These are phyloP conservation scores for Pyrocoelia pectoralis DNA, from an alignment of 2,888 invertebrate species.

Conservation along the genomic window DNA sequence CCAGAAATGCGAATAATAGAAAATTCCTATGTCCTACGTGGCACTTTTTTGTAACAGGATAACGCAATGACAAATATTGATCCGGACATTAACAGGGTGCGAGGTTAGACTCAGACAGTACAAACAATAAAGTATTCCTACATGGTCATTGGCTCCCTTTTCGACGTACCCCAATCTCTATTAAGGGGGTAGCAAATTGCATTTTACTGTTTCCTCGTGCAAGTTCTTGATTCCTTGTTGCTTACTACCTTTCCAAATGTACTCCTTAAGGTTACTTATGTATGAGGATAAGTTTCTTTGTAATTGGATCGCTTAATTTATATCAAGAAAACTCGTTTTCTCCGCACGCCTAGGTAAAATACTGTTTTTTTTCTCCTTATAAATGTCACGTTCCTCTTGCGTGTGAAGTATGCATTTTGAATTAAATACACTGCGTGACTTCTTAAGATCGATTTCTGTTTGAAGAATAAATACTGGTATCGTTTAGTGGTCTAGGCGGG, in stretches of 20 bases:
- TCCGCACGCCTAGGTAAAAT: too few species aligned
- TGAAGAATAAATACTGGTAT: too few species aligned
- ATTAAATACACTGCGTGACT: too few species aligned
- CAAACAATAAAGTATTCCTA: conserved; percentile 33
- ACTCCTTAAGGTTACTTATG: conserved; percentile 7
- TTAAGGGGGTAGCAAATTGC: conserved; percentile 52
- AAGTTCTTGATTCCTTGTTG: conserved; percentile 28
- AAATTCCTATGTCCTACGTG: not conserved
- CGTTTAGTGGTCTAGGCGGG: too few species aligned
- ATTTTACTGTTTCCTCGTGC: conserved; percentile 52
- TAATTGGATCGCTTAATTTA: not conserved
- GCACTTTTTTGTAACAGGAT: conserved; percentile 23
- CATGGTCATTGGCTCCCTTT: conserved; percentile 42
- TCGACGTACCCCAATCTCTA: conserved; percentile 49
- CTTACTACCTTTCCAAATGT: conserved; percentile 6
- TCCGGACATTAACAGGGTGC: conserved; percentile 31
- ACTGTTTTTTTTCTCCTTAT: too few species aligned
- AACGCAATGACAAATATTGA: conserved; percentile 33
- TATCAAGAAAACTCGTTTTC: not conserved
- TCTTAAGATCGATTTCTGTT: too few species aligned
- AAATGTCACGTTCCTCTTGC: too few species aligned
- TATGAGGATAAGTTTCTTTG: not conserved
- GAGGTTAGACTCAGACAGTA: conserved; percentile 27
- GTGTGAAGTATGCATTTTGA: too few species aligned
- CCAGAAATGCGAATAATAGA: too few species aligned